Evolutionary conservation across 2,888 invertebrate genomes (phyloP).

Genomic region (Cordylochernes scorpioides): DNA sequence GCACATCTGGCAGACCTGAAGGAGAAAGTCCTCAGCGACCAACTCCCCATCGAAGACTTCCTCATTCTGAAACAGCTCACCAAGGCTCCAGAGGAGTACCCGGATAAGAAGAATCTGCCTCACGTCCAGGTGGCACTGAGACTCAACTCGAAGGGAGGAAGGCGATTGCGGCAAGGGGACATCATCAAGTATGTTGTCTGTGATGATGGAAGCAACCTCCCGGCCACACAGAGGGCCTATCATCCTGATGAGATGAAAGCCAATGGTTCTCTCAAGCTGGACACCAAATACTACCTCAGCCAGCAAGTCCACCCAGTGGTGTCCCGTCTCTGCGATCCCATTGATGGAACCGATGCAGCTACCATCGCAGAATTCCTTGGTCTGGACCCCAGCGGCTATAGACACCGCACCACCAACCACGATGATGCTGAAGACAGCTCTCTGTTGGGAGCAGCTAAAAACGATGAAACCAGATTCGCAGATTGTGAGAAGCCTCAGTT

Average conservation of each 20-base stretch:
- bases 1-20: slow-evolving; percentile 46
- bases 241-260: slow-evolving; percentile 61
- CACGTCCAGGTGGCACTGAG: slow-evolving; percentile 79
- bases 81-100: slow-evolving; percentile 72
- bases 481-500: slow-evolving; percentile 35
- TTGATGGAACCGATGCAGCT: slow-evolving; percentile 71
- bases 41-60: slow-evolving; percentile 40
- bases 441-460: slow-evolving; percentile 16
- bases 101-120: slow-evolving; percentile 48
- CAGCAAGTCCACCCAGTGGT: slow-evolving; percentile 92
- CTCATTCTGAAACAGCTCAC: slow-evolving; percentile 68
- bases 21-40: slow-evolving; percentile 38
- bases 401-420: slow-evolving; percentile 17
- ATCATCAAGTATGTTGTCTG: slow-evolving; percentile 87
- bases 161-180: slow-evolving; percentile 70
- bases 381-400: slow-evolving; percentile 26
- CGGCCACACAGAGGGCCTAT: slow-evolving; percentile 72
- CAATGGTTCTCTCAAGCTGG: slow-evolving; percentile 29
- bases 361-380: slow-evolving; percentile 68
- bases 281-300: slow-evolving; percentile 66
- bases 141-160: slow-evolving; percentile 45
- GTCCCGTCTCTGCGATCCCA: slow-evolving; percentile 73
- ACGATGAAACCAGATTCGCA: slow-evolving; percentile 29
- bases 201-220: slow-evolving; percentile 48
- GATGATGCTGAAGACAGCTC: slow-evolving; percentile 20